Base-by-base conservation (phyloP, 2,113 vertebrate genomes). In the Neodontobutis hainanensis region DNA sequence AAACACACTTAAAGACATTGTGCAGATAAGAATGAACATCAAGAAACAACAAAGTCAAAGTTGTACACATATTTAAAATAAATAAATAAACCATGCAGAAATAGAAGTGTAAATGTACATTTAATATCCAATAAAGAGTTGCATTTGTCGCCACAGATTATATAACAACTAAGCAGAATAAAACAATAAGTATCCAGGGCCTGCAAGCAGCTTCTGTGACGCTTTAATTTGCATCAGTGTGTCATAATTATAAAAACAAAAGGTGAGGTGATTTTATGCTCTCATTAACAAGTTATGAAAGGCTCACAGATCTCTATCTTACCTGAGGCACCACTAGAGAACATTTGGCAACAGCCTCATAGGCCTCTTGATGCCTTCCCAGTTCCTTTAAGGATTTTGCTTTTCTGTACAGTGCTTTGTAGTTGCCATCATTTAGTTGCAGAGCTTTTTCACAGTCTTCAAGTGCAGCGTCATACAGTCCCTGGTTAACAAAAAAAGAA, bases 241-340 rank as follows among this genome's bases (percentile, higher is more conserved):
- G 47, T 35, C 44, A 43, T 14, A 35, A 52, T 15, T 59, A 15
- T 40, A 2, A 10, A 48, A 19, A 65, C 14, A 35, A n/a, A 11
- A 34, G 15, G 27, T 11, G 16, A 47, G 34, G 3, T 46, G 8
- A 27, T 40, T 44, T 46, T 32, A 34, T 35, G 19, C 45, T 34
- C 51, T n/a, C 59, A 14, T 55, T 38, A 43, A 57, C 40, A 27
- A 15, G 46, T 52, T 8, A 10, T 42, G 45, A 43, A 72, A 51
- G 19, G 19, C 40, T 38, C 5, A 34, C 19, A 35, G 46, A 6
- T 45, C 14, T 52, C 4, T 38, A n/a, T 11, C 87, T 78, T 83
- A 98, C 97, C 93, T 97, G 96, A 51, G 96, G 97, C 70, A 98
- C 94, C 43, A 92, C 94, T 70, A 98, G 89, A 61, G 96, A 98